A percentile compares a stretch with the other conserved stretches of the same genome.
Evolutionary conservation across 2,888 invertebrate genomes (phyloP).

Genomic region (Stratiomys singularior): DNA sequence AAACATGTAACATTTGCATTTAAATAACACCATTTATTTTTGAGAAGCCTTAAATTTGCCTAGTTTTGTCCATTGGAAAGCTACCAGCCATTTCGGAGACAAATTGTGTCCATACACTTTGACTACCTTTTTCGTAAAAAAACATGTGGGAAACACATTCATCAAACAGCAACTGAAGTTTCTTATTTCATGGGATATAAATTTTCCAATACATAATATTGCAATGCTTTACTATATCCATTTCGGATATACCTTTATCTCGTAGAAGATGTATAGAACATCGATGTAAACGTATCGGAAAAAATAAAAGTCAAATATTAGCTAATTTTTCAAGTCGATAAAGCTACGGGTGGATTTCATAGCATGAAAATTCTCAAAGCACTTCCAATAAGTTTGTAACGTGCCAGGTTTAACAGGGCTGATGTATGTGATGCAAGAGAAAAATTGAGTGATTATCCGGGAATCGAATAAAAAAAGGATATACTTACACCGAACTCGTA

Average conservation of each 20-base stretch:
- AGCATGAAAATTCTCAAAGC: background rate
- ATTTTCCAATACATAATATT: background rate
- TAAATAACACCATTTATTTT: no score
- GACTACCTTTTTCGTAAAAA: background rate
- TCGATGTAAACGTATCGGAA: background rate
- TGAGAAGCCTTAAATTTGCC: no score
- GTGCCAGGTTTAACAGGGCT: background rate
- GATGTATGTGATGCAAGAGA: background rate
- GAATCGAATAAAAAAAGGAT: conserved; percentile 3
- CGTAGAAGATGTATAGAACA: background rate
- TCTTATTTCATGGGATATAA: conserved; percentile 20
- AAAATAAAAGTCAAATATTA: conserved; percentile 23
- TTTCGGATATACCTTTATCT: background rate
- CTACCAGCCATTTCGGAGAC: no score
- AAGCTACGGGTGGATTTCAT: background rate
- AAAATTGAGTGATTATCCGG: background rate
- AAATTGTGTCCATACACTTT: no score
- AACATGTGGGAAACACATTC: background rate
- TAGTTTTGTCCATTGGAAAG: no score
- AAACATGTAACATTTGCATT: no score
- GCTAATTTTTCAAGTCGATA: conserved; percentile 24
- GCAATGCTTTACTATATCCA: background rate
- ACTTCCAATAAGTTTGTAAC: background rate
- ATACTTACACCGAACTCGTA: conserved; percentile 77
- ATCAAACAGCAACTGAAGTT: background rate